Evolutionary conservation across 2,797 vertebrate genomes (phyloP).

Genomic region (Meriones psammophilus): DNA sequence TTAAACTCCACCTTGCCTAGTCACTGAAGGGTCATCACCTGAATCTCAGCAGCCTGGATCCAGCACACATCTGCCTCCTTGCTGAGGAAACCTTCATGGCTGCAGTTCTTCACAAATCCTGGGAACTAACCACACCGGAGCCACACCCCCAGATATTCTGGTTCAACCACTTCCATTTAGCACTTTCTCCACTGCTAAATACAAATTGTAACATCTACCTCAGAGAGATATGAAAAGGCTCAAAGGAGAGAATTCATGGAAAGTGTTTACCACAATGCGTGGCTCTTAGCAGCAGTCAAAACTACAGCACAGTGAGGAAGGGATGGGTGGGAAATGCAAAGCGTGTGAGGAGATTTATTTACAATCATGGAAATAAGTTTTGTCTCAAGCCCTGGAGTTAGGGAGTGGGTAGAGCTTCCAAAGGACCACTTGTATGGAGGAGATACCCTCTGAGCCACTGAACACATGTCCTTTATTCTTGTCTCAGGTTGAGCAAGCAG

Average conservation of each 20-base stretch:
- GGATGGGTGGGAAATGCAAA: background rate
- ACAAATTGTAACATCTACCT: background rate
- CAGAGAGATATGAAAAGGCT: background rate
- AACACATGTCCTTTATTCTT: background rate
- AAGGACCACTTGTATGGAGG: background rate
- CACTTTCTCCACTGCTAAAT: background rate
- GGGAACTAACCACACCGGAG: no score
- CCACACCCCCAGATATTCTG: background rate
- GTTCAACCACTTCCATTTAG: background rate
- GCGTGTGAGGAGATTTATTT: background rate
- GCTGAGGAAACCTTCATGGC: background rate
- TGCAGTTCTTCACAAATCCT: background rate
- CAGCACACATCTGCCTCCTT: background rate
- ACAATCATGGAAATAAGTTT: background rate
- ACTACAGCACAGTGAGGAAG: background rate
- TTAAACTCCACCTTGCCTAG: background rate
- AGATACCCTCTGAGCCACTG: background rate
- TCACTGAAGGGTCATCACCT: background rate
- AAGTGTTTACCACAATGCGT: background rate
- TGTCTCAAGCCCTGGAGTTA: background rate
- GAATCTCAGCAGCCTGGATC: background rate
- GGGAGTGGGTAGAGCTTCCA: background rate
- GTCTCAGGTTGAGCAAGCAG: background rate
- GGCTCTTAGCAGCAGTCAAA: background rate
- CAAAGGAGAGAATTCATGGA: background rate